phyloP scores from a whole-genome alignment of 2,888 invertebrate species.

The Dexiosoma caninum region DNA sequence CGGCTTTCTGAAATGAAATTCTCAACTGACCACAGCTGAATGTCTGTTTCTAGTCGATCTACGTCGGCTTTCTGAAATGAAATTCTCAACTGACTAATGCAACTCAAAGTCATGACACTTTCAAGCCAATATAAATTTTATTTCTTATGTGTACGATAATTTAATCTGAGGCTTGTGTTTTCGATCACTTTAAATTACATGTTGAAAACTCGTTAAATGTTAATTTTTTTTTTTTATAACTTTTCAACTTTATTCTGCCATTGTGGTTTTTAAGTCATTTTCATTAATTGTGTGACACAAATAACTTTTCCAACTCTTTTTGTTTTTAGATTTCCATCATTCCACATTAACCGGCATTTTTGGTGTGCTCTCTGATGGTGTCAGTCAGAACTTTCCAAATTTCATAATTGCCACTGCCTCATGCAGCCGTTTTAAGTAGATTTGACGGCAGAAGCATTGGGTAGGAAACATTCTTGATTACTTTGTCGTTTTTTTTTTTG shows the following conservation, averaged over 20 bases:
- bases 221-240: constrained; percentile 29
- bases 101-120: neutral
- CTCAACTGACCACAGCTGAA: too few species aligned
- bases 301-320: constrained; percentile 50
- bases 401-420: constrained; percentile 51
- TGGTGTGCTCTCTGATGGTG: constrained; percentile 27
- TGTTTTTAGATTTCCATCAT: constrained; percentile 53
- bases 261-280: constrained; percentile 38
- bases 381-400: constrained; percentile 50
- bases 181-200: constrained; percentile 9
- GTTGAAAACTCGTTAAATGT: constrained; percentile 32
- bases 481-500: too few species aligned
- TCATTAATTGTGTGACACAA: constrained; percentile 56
- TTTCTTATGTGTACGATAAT: neutral
- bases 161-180: neutral
- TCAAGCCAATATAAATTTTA: neutral
- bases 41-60: too few species aligned
- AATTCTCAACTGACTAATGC: neutral
- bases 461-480: constrained; percentile 33
- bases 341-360: neutral
- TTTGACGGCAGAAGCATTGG: neutral
- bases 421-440: constrained; percentile 6
- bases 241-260: constrained; percentile 1
- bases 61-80: too few species aligned
- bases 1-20: too few species aligned